Evolutionary conservation across 37 sponge, comb jelly and placozoan genomes (phyloP).

Genomic region (Cliona cf. orientalis): DNA sequence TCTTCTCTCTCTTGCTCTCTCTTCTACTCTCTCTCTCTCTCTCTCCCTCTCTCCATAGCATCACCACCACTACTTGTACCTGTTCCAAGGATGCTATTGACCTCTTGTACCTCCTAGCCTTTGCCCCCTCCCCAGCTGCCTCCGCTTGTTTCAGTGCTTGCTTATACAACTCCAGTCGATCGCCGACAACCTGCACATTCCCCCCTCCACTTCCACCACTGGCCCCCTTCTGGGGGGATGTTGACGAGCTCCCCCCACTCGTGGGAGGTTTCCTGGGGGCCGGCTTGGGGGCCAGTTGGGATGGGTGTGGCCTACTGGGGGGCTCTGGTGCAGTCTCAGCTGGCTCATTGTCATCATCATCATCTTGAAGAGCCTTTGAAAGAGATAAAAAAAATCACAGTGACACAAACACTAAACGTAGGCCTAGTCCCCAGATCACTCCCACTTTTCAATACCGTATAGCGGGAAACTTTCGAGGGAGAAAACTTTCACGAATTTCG

Average conservation of each 20-base stretch:
- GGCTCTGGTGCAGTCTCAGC: background rate
- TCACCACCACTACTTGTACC: background rate
- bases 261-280: background rate
- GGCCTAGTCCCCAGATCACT: background rate
- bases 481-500: too few relatives aligned
- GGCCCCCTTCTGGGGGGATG: background rate
- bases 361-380: background rate
- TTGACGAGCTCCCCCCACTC: background rate
- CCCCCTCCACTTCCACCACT: background rate
- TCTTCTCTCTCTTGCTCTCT: background rate
- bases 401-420: background rate
- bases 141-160: slow-evolving; percentile 59
- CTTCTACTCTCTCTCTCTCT: background rate
- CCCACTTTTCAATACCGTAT: too few relatives aligned
- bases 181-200: slow-evolving; percentile 18
- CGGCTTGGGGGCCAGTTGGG: too few relatives aligned
- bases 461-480: too few relatives aligned
- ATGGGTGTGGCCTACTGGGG: background rate
- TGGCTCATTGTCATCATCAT: background rate
- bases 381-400: background rate
- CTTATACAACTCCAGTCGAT: slow-evolving; percentile 56
- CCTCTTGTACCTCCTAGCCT: slow-evolving; percentile 73
- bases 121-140: slow-evolving; percentile 53
- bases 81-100: background rate
- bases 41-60: background rate